These are phyloP conservation scores for Crotalus helleri DNA, from an alignment of 2,113 vertebrate species.

Conservation along the genomic window DNA sequence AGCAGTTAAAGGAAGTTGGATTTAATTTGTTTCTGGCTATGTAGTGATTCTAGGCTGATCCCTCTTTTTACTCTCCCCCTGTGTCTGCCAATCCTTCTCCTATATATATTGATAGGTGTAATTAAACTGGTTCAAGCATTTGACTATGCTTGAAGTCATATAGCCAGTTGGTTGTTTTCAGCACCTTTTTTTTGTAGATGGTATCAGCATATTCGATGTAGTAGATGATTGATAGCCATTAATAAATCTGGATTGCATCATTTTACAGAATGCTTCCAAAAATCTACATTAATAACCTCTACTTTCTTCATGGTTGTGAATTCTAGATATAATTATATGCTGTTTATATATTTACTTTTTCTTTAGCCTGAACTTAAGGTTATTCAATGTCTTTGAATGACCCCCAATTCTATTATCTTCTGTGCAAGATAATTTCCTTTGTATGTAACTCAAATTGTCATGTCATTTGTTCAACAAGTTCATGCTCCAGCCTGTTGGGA, in stretches of 20 bases:
- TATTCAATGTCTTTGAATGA: neutral
- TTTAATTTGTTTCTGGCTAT: neutral
- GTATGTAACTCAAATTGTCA: neutral
- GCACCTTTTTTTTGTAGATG: neutral
- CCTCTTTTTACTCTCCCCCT: neutral
- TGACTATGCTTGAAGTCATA: neutral
- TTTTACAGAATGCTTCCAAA: neutral
- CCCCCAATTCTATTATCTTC: neutral
- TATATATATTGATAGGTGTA: neutral
- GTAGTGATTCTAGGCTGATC: neutral
- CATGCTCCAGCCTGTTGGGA: neutral
- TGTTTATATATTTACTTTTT: neutral
- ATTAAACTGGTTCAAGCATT: neutral
- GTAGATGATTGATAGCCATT: neutral
- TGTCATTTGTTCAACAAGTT: conserved; percentile 5
- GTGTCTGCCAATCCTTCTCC: too few relatives aligned
- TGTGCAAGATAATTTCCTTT: conserved; percentile 6
- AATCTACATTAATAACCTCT: neutral
- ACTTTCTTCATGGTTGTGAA: neutral
- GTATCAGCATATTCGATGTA: neutral
- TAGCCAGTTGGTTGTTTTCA: neutral
- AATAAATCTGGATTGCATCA: neutral
- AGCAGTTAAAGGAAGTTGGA: neutral
- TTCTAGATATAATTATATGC: conserved; percentile 5
- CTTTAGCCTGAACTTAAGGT: neutral